A percentile compares a stretch with the other conserved stretches of the same genome.
Conservation (phyloP, 1,140 invertebrate species). For the Polypedilum pembai region DNA sequence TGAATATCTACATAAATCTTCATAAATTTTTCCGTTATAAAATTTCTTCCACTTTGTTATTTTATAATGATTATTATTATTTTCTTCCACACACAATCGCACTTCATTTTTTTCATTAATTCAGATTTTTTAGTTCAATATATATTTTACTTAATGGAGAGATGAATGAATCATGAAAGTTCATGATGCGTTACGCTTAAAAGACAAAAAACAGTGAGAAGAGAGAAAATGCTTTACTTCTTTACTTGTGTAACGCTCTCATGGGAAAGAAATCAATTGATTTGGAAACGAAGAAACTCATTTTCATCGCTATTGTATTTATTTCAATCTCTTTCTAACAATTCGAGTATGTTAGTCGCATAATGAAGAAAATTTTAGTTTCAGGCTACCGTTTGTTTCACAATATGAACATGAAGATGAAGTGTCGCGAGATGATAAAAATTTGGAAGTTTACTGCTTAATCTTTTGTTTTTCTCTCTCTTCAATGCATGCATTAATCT, state of each 20-base stretch:
- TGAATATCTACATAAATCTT: too few species aligned
- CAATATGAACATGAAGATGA: not conserved
- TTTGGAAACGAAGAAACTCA: not conserved
- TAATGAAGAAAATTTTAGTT: not conserved
- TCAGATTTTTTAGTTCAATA: too few species aligned
- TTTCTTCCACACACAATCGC: too few species aligned
- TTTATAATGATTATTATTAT: too few species aligned
- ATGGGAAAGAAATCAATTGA: constrained; percentile 9
- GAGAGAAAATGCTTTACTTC: too few species aligned
- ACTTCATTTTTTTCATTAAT: too few species aligned
- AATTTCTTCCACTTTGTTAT: too few species aligned
- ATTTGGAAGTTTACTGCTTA: not conserved
- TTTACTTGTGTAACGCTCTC: not conserved
- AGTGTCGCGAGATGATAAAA: not conserved
- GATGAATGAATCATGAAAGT: too few species aligned
- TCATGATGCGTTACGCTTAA: not conserved
- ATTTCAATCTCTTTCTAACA: not conserved
- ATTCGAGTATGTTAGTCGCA: constrained; percentile 8
- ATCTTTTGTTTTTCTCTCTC: not conserved
- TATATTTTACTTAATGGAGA: too few species aligned
- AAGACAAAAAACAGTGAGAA: not conserved
- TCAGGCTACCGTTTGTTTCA: not conserved
- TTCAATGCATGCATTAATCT: constrained; percentile 30
- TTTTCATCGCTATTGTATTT: not conserved
- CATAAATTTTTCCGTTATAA: too few species aligned